These are phyloP conservation scores for Platypus cylindrus DNA, from an alignment of 2,888 invertebrate genomes.

Conservation along the genomic window DNA sequence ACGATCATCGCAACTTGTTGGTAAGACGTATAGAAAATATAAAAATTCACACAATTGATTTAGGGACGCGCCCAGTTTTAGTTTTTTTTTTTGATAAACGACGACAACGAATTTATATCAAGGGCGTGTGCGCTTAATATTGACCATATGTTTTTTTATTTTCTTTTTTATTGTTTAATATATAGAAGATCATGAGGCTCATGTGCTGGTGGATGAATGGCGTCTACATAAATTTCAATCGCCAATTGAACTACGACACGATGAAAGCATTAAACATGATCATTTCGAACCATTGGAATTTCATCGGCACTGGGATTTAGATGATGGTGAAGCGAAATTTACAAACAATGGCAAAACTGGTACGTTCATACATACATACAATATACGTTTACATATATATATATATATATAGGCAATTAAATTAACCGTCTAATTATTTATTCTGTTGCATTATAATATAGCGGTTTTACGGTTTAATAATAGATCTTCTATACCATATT, in stretches of 20 bases:
- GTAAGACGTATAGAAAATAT: no score
- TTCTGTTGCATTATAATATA: conserved; percentile 23
- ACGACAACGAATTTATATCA: no score
- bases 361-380: conserved; percentile 23
- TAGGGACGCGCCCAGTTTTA: no score
- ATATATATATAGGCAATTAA: neutral
- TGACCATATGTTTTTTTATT: no score
- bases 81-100: no score
- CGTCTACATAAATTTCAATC: conserved; percentile 42
- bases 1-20: no score
- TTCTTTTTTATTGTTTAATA: conserved; percentile 2
- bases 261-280: conserved; percentile 32
- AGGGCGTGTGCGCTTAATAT: no score
- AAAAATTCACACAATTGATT: no score
- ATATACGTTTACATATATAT: conserved; percentile 1
- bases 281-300: conserved; percentile 42
- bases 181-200: conserved; percentile 28
- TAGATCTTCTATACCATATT: conserved; percentile 40
- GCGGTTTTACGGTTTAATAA: conserved; percentile 51
- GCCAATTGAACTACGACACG: conserved; percentile 48
- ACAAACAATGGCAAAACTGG: conserved; percentile 58
- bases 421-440: neutral
- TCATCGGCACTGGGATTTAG: conserved; percentile 48
- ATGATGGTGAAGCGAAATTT: conserved; percentile 42
- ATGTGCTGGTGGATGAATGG: conserved; percentile 32